Evolutionary conservation across 2,113 vertebrate species (phyloP), one percentile per base, ranked within the genome.

Genomic region (Petrocephalus zakoni): DNA sequence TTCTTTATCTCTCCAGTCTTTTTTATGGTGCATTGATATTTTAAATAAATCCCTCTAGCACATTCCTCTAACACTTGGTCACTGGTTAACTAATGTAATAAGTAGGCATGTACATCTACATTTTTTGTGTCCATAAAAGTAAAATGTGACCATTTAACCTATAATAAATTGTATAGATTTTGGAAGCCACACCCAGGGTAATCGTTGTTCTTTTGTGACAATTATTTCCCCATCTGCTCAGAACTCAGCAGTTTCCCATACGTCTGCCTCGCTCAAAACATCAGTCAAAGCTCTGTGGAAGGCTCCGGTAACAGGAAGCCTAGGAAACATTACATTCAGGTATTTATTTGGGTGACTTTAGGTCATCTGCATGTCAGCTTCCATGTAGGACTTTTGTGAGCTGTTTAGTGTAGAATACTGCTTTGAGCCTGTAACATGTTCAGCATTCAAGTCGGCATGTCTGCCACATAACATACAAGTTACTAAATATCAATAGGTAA

Each of bases 201-300:
- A 13, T 68, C 25, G 4, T 68, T 29, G 61, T 10, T 68, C 2
- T 68, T 25, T 64, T 68, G 61, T 68, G 61, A 68, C 3, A 29
- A 68, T 68, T 29, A 46, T 25, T 56, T n/a, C 21, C 22, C 61
- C 13, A 29, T 25, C 37, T 47, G 42, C 34, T n/a, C 88, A 88
- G 88, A 88, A 84, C 17, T 83, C 88, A 25, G 87, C 87, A 47
- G 42, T 88, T 8, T 58, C 75, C 56, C 88, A 88, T 21, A 83
- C 53, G 0, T 88, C 88, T 47, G 19, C 9, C 13, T 10, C 55
- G 29, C 5, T 0, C 7, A 88, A 88, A 49, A 61, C 34, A 13
- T 47, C 21, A 25, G 42, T 88, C 52, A 21, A 19, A 58, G 87
- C 6, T 21, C 34, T 58, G 13, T 88, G 87, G 87, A 88, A 0